phyloP scores from a whole-genome alignment of 2,888 invertebrate genomes.

The Andrena haemorrhoa region DNA sequence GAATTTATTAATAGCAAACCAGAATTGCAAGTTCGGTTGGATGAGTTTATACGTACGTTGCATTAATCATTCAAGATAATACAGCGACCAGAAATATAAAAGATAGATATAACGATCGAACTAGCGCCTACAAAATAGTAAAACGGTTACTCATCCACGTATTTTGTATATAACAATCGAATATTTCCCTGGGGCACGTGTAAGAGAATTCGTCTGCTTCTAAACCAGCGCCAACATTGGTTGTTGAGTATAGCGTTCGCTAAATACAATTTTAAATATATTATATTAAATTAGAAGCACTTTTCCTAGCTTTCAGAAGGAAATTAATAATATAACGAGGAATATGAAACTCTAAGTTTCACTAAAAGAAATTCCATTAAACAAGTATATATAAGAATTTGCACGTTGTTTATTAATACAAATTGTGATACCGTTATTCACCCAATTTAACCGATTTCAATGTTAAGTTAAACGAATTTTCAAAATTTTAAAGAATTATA shows the following conservation, averaged over 20 bases:
- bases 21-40: too few species aligned
- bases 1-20: too few species aligned
- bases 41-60: neutral
- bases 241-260: neutral
- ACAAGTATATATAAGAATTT: too few species aligned
- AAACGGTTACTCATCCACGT: slow-evolving; percentile 46
- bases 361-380: too few species aligned
- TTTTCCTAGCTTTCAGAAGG: too few species aligned
- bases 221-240: neutral
- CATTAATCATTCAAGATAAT: slow-evolving; percentile 6
- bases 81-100: neutral
- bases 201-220: neutral
- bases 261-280: neutral
- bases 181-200: neutral
- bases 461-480: too few species aligned
- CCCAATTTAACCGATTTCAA: too few species aligned
- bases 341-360: too few species aligned
- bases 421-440: too few species aligned
- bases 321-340: too few species aligned
- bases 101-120: slow-evolving; percentile 15
- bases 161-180: slow-evolving; percentile 14
- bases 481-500: too few species aligned
- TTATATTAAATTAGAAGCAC: neutral
- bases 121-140: slow-evolving; percentile 33
- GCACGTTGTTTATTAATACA: too few species aligned